Base-by-base conservation (phyloP, 1,140 invertebrate species). In the Thalassaphorura encarpata region DNA sequence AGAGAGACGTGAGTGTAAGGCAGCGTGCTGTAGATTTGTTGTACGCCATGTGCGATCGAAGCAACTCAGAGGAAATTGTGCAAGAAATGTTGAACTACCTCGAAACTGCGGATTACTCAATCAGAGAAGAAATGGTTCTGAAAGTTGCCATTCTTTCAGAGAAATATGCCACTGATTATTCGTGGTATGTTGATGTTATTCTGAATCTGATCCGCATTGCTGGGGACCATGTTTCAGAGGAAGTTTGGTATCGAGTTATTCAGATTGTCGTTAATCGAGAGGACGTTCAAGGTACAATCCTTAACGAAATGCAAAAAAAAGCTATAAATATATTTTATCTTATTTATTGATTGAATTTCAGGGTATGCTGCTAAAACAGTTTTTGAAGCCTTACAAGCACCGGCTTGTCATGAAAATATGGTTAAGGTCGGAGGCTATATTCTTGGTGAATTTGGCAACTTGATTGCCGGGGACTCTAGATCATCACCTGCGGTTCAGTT, bases 391-490 rank as follows among this genome's bases (percentile, higher is more conserved):
- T 73, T 99, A 45, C 93, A 97, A 79, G 93, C 94, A 41, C 92
- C 93, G 26, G 94, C 96, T 46, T 99, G 96, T 71, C 97, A 99
- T 74, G 97, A 99, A 77, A 99, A 99, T 72, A 99, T 99, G 96
- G 96, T 99, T 0, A 99, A 99, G 82, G 97, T 99, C 42, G 96
- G 96, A 50, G 97, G 95, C 26, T 99, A 99, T 67, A 98, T 99
- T 67, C 77, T 99, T 40, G 97, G 97, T 52, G 97, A 99, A 76
- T 99, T 99, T 78, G 97, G 97, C 27, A 99, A 99, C 77, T 78
- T 99, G 23, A 99, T 99, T 70, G 96, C 97, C 64, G 96, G 96
- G 13, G 97, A 99, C 76, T 87, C 91, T 53, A 79, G 96, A 49
- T 99, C 95, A 36, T 94, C 93, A 54, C 93, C 95, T 33, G 75